These are phyloP conservation scores for Frieseomelitta varia DNA, from an alignment of 1,140 invertebrate genomes.

Conservation along the genomic window DNA sequence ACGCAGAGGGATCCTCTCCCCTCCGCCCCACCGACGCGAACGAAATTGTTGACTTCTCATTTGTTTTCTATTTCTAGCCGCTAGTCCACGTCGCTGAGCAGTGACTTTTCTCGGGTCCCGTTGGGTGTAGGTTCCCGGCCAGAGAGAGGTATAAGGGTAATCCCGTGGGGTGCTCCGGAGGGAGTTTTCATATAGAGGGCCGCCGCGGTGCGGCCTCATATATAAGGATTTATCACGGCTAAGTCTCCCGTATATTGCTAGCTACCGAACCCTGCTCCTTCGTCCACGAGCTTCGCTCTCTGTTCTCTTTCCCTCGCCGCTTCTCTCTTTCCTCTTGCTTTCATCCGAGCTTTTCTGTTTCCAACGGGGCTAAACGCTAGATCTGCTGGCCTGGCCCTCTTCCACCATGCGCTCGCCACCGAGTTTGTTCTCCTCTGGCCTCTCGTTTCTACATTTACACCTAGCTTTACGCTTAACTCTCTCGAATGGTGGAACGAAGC, in stretches of 20 bases:
- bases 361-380: conserved; percentile 26
- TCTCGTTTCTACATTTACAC: background rate
- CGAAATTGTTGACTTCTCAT: conserved; percentile 57
- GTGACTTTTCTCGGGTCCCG: conserved; percentile 63
- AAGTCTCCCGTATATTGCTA: conserved; percentile 81
- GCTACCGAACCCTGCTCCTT: conserved; percentile 73
- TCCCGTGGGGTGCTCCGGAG: conserved; percentile 76
- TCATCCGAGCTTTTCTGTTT: background rate
- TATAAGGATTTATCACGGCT: conserved; percentile 82
- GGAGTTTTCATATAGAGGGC: conserved; percentile 80
- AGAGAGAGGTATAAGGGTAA: conserved; percentile 75
- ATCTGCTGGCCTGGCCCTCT: conserved; percentile 27
- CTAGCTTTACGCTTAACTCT: too few species aligned
- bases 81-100: conserved; percentile 43
- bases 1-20: background rate
- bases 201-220: conserved; percentile 78
- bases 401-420: conserved; percentile 16
- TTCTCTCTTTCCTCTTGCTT: conserved; percentile 17
- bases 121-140: conserved; percentile 51
- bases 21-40: conserved; percentile 6
- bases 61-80: conserved; percentile 71
- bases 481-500: too few species aligned
- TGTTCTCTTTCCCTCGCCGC: conserved; percentile 15
- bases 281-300: conserved; percentile 42
- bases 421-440: background rate